phyloP scores from a whole-genome alignment of 30 jellyfish, hydroid and myxozoan genomes.

The Rhopilema esculentum region DNA sequence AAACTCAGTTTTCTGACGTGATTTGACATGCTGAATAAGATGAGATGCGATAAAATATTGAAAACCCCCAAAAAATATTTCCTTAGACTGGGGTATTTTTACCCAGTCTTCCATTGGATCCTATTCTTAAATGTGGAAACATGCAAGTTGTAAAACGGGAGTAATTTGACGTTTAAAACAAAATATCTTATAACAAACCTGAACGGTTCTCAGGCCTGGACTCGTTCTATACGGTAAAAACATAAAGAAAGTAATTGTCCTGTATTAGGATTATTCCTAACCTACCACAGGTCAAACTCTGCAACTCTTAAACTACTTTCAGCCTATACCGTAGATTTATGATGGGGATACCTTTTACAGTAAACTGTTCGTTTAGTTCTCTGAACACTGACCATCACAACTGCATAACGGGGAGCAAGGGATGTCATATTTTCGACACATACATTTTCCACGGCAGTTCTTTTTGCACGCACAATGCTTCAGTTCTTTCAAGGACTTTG shows the following conservation, averaged over 20 bases:
- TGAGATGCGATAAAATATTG: background rate
- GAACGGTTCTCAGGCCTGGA: background rate
- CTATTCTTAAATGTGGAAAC: no score
- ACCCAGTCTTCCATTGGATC: background rate
- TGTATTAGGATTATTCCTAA: background rate
- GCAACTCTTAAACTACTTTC: background rate
- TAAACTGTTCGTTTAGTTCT: conserved; percentile 10
- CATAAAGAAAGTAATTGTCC: background rate
- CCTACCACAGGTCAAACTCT: background rate
- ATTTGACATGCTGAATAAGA: background rate
- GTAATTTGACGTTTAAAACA: background rate
- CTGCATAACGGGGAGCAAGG: conserved; percentile 40
- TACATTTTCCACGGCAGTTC: conserved; percentile 36
- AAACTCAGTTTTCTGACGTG: background rate
- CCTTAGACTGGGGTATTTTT: background rate
- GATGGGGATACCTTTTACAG: background rate
- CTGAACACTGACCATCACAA: conserved; percentile 52
- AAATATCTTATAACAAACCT: background rate
- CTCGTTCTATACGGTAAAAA: background rate
- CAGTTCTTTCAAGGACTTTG: conserved; percentile 44
- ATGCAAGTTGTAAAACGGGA: no score
- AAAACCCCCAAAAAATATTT: background rate
- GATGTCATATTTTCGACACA: conserved; percentile 29
- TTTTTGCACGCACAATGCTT: conserved; percentile 35
- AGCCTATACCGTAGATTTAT: background rate